These are phyloP conservation scores for Drosophila fuyamai DNA, from an alignment of 1,140 invertebrate genomes.

Conservation along the genomic window DNA sequence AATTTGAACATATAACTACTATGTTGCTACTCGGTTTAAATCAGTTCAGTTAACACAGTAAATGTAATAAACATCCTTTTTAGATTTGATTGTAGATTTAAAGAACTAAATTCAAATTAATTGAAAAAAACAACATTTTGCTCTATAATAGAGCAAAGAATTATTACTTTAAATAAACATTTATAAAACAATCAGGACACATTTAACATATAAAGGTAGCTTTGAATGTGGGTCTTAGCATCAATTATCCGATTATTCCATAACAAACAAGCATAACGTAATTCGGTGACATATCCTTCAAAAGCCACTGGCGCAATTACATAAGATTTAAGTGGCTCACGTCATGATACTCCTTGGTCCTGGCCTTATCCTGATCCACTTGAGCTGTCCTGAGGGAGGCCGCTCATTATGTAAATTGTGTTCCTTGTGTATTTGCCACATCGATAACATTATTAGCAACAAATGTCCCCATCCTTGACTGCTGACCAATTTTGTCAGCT, in stretches of 20 bases:
- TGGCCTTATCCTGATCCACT: slow-evolving; percentile 30
- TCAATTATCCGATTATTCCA: not conserved
- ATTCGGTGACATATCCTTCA: not conserved
- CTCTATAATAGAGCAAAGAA: too few relatives aligned
- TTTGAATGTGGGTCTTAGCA: too few relatives aligned
- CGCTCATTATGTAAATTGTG: slow-evolving; percentile 53
- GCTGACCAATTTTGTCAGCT: slow-evolving; percentile 67
- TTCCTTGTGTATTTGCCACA: slow-evolving; percentile 60
- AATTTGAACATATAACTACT: too few relatives aligned
- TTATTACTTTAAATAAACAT: not conserved
- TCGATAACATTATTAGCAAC: slow-evolving; percentile 80
- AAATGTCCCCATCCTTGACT: slow-evolving; percentile 52
- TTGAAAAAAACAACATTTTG: too few relatives aligned
- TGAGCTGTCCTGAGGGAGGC: not conserved
- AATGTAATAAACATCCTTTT: too few relatives aligned
- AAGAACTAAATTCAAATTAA: too few relatives aligned
- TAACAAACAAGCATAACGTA: not conserved
- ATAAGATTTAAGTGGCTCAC: slow-evolving; percentile 14
- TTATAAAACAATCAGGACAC: too few relatives aligned
- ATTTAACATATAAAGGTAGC: too few relatives aligned
- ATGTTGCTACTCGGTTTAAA: too few relatives aligned
- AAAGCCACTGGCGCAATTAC: slow-evolving; percentile 6
- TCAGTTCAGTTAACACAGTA: too few relatives aligned
- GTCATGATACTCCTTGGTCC: slow-evolving; percentile 1
- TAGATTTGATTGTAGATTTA: too few relatives aligned